These are phyloP conservation scores for Hoplostethus mediterraneus DNA, from an alignment of 2,797 vertebrate genomes.

Conservation along the genomic window DNA sequence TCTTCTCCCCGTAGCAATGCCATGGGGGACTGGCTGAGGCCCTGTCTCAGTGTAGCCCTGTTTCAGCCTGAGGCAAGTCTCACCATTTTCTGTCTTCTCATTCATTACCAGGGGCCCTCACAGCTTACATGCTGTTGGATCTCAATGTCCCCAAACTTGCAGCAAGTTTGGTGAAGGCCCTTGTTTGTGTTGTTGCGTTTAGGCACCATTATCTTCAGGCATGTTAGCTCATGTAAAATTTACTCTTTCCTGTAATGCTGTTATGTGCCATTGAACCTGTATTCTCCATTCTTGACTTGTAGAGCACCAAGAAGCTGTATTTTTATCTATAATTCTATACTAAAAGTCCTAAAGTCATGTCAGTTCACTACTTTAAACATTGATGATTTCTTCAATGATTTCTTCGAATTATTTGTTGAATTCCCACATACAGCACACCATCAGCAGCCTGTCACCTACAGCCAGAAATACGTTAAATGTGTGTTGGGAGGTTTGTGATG, in stretches of 20 bases:
- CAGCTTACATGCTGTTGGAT: conserved; percentile 96
- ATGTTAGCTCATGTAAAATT: conserved; percentile 1
- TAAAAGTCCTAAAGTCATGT: background rate
- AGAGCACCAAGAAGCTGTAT: conserved; percentile 14
- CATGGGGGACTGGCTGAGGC: conserved; percentile 98
- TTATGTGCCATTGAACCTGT: conserved; percentile 23
- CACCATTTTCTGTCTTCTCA: conserved; percentile 95
- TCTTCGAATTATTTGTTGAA: conserved; percentile 1
- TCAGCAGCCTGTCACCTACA: conserved; percentile 28
- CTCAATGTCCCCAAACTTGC: conserved; percentile 96
- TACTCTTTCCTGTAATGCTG: conserved; percentile 4
- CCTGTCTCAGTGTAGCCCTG: conserved; percentile 98
- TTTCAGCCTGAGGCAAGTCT: conserved; percentile 99
- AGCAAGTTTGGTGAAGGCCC: conserved; percentile 99
- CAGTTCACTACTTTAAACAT: background rate
- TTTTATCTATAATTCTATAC: conserved; percentile 34
- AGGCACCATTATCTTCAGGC: conserved; percentile 42
- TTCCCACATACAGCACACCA: conserved; percentile 2
- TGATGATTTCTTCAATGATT: conserved; percentile 2
- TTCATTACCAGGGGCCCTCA: conserved; percentile 93
- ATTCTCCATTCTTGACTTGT: conserved; percentile 17
- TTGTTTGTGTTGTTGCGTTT: conserved; percentile 81
- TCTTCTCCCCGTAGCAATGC: conserved; percentile 98
- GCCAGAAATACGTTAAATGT: conserved; percentile 19
- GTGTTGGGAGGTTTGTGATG: conserved; percentile 34